phyloP scores from a whole-genome alignment of 2,797 vertebrate genomes.

The Sebastes matsubarae region DNA sequence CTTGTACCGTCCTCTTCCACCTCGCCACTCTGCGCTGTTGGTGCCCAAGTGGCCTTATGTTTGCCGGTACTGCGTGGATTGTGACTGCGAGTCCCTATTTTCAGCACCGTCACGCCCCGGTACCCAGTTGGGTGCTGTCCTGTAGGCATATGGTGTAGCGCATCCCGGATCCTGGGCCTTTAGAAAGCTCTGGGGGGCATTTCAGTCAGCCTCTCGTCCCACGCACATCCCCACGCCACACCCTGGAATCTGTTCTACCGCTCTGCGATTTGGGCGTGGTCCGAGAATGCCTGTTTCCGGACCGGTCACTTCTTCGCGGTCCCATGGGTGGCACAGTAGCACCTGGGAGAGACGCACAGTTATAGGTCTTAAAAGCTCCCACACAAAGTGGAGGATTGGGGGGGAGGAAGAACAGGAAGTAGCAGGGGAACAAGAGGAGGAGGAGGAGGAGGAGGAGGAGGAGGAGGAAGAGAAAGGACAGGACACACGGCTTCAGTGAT shows the following conservation, averaged over 20 bases:
- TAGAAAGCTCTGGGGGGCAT: slow-evolving; percentile 49
- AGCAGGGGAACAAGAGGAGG: slow-evolving; percentile 41
- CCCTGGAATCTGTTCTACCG: slow-evolving; percentile 25
- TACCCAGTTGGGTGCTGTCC: slow-evolving; percentile 76
- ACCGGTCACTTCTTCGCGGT: slow-evolving; percentile 26
- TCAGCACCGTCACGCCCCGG: slow-evolving; percentile 64
- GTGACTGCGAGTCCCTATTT: slow-evolving; percentile 74
- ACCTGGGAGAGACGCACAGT: slow-evolving; percentile 31
- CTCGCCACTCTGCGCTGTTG: slow-evolving; percentile 43
- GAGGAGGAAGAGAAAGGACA: slow-evolving; percentile 61
- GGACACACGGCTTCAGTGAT: slow-evolving; percentile 68
- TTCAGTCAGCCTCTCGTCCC: slow-evolving; percentile 46
- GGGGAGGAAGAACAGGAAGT: slow-evolving; percentile 53
- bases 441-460: slow-evolving; percentile 44
- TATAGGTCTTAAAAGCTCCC: slow-evolving; percentile 36
- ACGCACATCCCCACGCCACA: slow-evolving; percentile 34
- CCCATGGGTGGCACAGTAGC: slow-evolving; percentile 37
- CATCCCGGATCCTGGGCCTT: slow-evolving; percentile 67
- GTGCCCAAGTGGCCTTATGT: slow-evolving; percentile 56
- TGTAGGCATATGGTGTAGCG: slow-evolving; percentile 79
- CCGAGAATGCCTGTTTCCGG: slow-evolving; percentile 44
- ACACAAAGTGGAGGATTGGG: slow-evolving; percentile 41
- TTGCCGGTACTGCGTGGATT: slow-evolving; percentile 42
- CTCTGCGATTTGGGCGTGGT: slow-evolving; percentile 56
- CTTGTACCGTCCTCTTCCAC: slow-evolving; percentile 48